A percentile compares a stretch with the other conserved stretches of the same genome.
phyloP scores from a whole-genome alignment of 2,888 invertebrate genomes.

The Gymnoscelis rufifasciata region DNA sequence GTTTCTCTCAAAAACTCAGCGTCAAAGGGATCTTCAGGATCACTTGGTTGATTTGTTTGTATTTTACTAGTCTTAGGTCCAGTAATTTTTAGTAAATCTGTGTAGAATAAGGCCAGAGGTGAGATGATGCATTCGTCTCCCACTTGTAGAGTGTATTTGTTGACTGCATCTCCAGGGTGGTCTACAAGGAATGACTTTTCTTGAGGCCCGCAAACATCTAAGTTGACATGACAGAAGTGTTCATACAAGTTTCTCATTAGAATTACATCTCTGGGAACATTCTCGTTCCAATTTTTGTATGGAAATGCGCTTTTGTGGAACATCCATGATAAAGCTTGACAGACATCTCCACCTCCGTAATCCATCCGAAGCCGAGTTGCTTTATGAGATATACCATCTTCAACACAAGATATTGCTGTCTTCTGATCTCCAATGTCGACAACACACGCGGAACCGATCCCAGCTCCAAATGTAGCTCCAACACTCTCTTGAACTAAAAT shows the following conservation, averaged over 20 bases:
- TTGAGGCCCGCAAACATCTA: constrained; percentile 92
- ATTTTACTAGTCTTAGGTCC: constrained; percentile 86
- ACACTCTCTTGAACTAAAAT: constrained; percentile 87
- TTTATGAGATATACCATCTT: constrained; percentile 95
- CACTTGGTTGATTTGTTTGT: constrained; percentile 84
- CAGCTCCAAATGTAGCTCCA: constrained; percentile 73
- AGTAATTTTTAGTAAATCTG: constrained; percentile 92
- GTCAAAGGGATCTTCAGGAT: constrained; percentile 96
- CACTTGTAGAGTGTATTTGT: constrained; percentile 87
- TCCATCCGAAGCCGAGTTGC: constrained; percentile 90
- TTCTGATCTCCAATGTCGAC: constrained; percentile 98
- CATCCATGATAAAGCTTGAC: constrained; percentile 92
- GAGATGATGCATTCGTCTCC: constrained; percentile 97
- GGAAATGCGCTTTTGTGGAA: constrained; percentile 94
- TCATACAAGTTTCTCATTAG: constrained; percentile 92
- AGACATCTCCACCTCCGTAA: constrained; percentile 95
- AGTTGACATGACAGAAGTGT: constrained; percentile 93
- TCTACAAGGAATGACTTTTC: constrained; percentile 88
- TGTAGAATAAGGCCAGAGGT: constrained; percentile 91
- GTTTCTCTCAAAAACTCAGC: constrained; percentile 94
- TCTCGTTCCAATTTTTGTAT: constrained; percentile 88
- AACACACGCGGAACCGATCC: constrained; percentile 89
- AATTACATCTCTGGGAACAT: constrained; percentile 86
- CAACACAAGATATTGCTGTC: constrained; percentile 96
- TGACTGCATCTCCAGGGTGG: constrained; percentile 83